phyloP scores from a whole-genome alignment of 2,113 vertebrate genomes.

The Patagioenas fasciata region DNA sequence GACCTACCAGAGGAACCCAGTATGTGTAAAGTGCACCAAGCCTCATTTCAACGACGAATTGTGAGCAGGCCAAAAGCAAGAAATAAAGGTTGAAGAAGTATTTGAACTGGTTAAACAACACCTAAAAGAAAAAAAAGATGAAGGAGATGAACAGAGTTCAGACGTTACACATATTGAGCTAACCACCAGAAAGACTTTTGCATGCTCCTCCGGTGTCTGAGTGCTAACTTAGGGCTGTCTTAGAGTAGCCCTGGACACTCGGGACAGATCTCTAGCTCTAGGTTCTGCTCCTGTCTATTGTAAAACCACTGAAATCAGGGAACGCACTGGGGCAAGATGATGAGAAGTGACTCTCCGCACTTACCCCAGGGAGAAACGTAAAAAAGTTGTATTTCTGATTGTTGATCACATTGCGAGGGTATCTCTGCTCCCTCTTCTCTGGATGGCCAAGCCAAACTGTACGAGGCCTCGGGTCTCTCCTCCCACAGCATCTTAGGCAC shows the following conservation, averaged over 20 bases:
- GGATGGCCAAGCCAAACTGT: constrained; percentile 97
- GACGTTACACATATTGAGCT: neutral
- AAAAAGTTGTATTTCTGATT: constrained; percentile 99
- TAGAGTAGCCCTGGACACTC: neutral
- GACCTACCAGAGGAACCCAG: constrained; percentile 97
- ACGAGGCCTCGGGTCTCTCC: constrained; percentile 90
- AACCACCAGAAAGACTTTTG: neutral
- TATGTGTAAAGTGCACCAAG: constrained; percentile 94
- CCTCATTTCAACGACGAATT: constrained; percentile 93
- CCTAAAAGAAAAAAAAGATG: constrained; percentile 66
- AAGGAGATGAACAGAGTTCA: neutral
- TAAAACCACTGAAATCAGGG: neutral
- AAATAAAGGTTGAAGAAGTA: constrained; percentile 99
- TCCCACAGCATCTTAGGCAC: constrained; percentile 91
- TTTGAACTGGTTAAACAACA: constrained; percentile 97
- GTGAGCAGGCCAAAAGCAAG: constrained; percentile 94
- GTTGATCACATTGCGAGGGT: constrained; percentile 97
- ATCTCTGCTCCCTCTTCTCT: constrained; percentile 95
- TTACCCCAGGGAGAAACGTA: constrained; percentile 93
- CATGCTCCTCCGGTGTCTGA: neutral
- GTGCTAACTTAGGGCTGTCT: neutral
- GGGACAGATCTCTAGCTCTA: neutral
- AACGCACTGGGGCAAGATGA: neutral
- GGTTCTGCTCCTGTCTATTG: neutral
- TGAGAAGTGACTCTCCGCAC: neutral